Base-by-base conservation (phyloP, 2,113 vertebrate species). In the Petroica traversi region DNA sequence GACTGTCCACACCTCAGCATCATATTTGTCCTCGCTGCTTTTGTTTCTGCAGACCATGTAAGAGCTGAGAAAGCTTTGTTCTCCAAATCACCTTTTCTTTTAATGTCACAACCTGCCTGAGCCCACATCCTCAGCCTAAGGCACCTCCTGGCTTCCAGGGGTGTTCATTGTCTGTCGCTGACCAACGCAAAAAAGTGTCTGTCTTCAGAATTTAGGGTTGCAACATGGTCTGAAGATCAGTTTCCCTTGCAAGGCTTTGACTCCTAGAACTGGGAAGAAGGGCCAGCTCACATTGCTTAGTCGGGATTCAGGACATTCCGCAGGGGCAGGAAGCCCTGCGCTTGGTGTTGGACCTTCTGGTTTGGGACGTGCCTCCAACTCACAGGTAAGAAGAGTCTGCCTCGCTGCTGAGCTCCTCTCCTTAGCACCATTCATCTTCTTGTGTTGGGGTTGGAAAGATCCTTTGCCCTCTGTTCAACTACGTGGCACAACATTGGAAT, bases 211-310 rank as follows among this genome's bases (percentile, higher is more conserved):
- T 93, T 94, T 77, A 95, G 96, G 93, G 93, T 78, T 97, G 89
- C 88, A 96, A 68, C 93, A 75, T 26, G 88, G 85, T 93, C 17
- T 91, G 96, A 95, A 97, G 94, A 96, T 93, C 90, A 97, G 80
- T 94, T 96, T 74, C 68, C 92, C 85, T 96, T 97, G 80, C 88
- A 95, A 96, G 96, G 94, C 94, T 95, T 94, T 96, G 96, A 82
- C 96, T 95, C 79, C 88, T 94, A 96, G 88, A 96, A 14, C 29
- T 91, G 96, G 92, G 85, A 97, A 95, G 95, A 95, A 95, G 77
- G 96, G 94, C 31, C 80, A 93, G 33, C 83, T 64, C 88, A 82
- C 88, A 88, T 86, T 95, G 93, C 92, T 95, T 94, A 96, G 95
- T 79, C 22, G 85, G 92, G 71, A 83, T 89, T 93, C 93, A 89